phyloP scores from a whole-genome alignment of 1,140 invertebrate species.

The Drosophila biarmipes region DNA sequence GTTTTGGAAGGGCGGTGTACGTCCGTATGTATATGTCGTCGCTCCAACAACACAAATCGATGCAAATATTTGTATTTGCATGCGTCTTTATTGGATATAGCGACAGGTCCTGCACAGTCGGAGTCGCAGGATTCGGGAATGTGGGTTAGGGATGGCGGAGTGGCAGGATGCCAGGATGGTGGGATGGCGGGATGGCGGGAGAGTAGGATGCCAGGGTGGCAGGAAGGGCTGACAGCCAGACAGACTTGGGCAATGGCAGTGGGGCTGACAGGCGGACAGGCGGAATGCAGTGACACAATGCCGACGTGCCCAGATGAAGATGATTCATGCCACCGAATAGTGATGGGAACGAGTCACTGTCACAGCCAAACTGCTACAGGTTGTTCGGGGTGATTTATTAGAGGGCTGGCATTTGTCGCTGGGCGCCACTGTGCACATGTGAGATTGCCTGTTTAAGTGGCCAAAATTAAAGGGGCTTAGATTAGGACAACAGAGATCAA shows the following conservation, averaged over 20 bases:
- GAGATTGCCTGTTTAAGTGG: not conserved
- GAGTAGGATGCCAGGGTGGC: not conserved
- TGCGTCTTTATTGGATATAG: constrained; percentile 65
- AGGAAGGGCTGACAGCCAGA: constrained; percentile 3
- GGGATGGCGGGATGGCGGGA: not conserved
- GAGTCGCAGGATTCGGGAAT: constrained; percentile 4
- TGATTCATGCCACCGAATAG: constrained; percentile 39
- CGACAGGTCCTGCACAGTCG: constrained; percentile 30
- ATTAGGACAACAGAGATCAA: not conserved
- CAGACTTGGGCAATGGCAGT: constrained; percentile 13
- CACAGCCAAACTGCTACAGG: constrained; percentile 9
- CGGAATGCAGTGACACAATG: constrained; percentile 43
- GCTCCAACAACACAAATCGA: constrained; percentile 75
- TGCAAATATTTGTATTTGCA: constrained; percentile 82
- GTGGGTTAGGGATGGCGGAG: constrained; percentile 15
- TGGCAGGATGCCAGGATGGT: constrained; percentile 5
- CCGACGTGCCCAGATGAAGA: constrained; percentile 46
- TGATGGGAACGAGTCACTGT: constrained; percentile 30
- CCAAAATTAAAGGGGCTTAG: not conserved
- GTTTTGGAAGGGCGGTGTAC: not conserved
- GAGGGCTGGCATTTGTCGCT: not conserved
- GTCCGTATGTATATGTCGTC: not conserved
- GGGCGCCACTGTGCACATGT: not conserved
- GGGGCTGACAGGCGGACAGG: constrained; percentile 3
- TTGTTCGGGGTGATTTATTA: constrained; percentile 36